Percentiles rank a stretch among this genome's conserved stretches.
Conservation (phyloP, 2,113 vertebrate genomes). For the Scytalopus superciliaris region DNA sequence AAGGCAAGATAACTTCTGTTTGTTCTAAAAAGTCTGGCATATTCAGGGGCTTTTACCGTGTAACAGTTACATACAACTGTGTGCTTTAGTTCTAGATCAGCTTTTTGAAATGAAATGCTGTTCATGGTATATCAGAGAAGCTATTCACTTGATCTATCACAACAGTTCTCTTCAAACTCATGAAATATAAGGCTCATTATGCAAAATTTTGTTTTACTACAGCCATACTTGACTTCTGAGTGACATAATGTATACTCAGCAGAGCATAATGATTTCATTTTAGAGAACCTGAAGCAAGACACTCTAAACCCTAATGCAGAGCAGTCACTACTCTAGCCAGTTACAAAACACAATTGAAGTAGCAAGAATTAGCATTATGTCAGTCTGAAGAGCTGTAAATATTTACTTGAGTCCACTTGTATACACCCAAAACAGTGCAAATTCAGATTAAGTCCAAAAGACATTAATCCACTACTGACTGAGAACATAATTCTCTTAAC, state of each 20-base stretch:
- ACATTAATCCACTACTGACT: neutral
- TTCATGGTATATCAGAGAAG: neutral
- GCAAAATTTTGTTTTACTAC: neutral
- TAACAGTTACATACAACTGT: neutral
- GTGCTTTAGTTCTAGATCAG: neutral
- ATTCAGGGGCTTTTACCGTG: neutral
- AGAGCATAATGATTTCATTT: neutral
- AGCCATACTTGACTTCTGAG: neutral
- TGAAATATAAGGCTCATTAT: neutral
- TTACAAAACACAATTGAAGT: neutral
- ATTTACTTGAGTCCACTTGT: neutral
- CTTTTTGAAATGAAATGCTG: neutral
- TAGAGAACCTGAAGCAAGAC: neutral
- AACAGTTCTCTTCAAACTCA: neutral
- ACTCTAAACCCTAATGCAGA: neutral
- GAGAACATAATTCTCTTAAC: neutral
- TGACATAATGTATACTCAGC: neutral
- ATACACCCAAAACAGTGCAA: neutral
- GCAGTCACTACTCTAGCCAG: neutral
- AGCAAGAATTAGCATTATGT: neutral
- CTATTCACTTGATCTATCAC: neutral
- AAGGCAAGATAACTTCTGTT: conserved; percentile 42
- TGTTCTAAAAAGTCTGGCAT: neutral
- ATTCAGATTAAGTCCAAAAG: neutral
- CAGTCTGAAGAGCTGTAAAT: neutral